These are phyloP conservation scores for Eurytoma adleriae DNA, from an alignment of 2,888 invertebrate species.

Conservation along the genomic window DNA sequence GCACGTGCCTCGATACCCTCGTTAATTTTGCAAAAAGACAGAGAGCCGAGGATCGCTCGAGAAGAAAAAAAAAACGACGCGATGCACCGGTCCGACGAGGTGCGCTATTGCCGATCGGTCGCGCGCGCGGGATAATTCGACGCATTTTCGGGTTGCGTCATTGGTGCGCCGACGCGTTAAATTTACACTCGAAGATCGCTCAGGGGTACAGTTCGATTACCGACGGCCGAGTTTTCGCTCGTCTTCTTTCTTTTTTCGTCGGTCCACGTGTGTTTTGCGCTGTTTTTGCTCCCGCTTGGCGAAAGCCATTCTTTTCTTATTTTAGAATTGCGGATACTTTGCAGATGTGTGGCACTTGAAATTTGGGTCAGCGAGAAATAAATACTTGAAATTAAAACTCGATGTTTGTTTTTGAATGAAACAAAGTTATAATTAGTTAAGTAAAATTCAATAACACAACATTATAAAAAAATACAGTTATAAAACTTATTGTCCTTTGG, in stretches of 20 bases:
- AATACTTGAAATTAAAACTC: no score
- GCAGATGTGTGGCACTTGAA: neutral
- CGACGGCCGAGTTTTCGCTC: conserved; percentile 3
- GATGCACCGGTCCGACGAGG: neutral
- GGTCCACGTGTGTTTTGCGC: conserved; percentile 2
- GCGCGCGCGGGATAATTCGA: neutral
- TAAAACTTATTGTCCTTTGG: neutral
- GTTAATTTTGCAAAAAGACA: conserved; percentile 6
- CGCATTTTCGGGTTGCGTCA: conserved; percentile 39
- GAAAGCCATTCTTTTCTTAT: conserved; percentile 20
- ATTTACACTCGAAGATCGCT: conserved; percentile 9
- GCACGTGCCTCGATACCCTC: conserved; percentile 4
- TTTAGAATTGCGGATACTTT: no score
- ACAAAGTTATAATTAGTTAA: no score
- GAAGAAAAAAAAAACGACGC: neutral
- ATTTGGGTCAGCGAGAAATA: no score
- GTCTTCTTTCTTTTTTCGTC: conserved; percentile 18
- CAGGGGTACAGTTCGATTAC: no score
- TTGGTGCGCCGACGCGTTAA: neutral
- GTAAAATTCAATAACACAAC: neutral
- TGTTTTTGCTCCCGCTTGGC: neutral
- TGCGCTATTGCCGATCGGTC: conserved; percentile 1
- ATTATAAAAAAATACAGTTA: neutral
- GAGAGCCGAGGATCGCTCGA: neutral
- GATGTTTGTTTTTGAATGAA: no score